phyloP scores from a whole-genome alignment of 2,888 invertebrate species.

The Lasioglossum marginatum region DNA sequence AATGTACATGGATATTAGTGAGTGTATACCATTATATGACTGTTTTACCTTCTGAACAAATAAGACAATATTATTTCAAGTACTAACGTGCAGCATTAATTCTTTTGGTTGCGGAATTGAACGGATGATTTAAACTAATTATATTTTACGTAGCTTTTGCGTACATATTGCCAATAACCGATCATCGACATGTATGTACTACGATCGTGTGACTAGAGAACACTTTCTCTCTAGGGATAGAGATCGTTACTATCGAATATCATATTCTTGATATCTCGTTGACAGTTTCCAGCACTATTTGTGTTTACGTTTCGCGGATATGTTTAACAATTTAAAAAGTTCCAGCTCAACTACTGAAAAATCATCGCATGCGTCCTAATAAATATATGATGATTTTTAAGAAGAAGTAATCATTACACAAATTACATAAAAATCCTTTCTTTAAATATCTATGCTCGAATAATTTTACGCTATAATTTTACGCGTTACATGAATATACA shows the following conservation, averaged over 20 bases:
- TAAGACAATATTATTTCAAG: constrained; percentile 37
- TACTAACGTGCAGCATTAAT: constrained; percentile 28
- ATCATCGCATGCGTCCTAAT: constrained; percentile 44
- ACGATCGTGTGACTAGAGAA: constrained; percentile 28
- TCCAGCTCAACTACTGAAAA: constrained; percentile 24
- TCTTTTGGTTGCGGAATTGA: constrained; percentile 42
- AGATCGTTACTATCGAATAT: constrained; percentile 19
- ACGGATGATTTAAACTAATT: constrained; percentile 38
- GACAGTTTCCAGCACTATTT: constrained; percentile 5
- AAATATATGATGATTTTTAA: constrained; percentile 38
- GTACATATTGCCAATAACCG: constrained; percentile 34
- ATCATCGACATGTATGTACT: constrained; percentile 31
- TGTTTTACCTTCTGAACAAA: constrained; percentile 54
- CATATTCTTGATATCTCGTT: constrained; percentile 21
- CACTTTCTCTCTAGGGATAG: constrained; percentile 31
- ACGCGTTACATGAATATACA: constrained; percentile 62
- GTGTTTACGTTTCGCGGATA: constrained; percentile 34
- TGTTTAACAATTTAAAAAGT: constrained; percentile 43
- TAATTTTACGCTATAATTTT: constrained; percentile 53
- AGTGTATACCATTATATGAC: constrained; percentile 40
- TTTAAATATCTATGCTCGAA: constrained; percentile 25
- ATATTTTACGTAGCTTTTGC: constrained; percentile 40
- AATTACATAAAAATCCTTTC: constrained; percentile 20
- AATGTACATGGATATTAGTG: constrained; percentile 49
- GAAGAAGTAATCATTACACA: constrained; percentile 34